Evolutionary conservation across 53 echinoderm and acorn worm genomes (phyloP).

Genomic region (Zoroaster sp.): DNA sequence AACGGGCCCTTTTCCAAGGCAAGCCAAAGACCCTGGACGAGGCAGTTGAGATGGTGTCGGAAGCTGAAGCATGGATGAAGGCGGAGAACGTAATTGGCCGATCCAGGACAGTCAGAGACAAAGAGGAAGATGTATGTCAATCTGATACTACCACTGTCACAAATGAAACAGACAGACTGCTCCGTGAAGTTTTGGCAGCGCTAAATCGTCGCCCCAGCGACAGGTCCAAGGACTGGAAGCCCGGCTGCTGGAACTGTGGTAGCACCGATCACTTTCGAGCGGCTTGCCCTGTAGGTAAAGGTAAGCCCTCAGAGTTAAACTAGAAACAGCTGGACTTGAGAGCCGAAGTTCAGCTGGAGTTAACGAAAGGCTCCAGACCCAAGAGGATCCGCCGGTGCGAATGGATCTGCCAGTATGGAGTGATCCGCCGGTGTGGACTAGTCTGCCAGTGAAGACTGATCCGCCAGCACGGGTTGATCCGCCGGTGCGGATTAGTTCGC

Average conservation of each 20-base stretch:
- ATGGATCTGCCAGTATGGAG: not conserved
- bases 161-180: not conserved
- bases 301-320: slow-evolving; percentile 1
- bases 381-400: not conserved
- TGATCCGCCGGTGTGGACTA: no score
- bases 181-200: not conserved
- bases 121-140: not conserved
- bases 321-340: not conserved
- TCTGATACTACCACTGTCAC: not conserved
- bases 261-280: not conserved
- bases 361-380: not conserved
- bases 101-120: not conserved
- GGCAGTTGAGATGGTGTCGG: not conserved
- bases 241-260: not conserved
- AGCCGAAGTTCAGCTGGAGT: not conserved
- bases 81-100: not conserved
- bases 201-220: not conserved
- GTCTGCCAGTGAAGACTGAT: not conserved
- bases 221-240: not conserved
- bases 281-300: not conserved
- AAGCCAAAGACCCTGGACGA: slow-evolving; percentile 18
- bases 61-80: not conserved
- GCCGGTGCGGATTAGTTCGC: slow-evolving; percentile 13
- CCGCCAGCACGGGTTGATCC: not conserved
- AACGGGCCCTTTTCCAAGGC: slow-evolving; percentile 22